Base-by-base conservation (phyloP, 2,888 invertebrate genomes). In the Volucella inflata region DNA sequence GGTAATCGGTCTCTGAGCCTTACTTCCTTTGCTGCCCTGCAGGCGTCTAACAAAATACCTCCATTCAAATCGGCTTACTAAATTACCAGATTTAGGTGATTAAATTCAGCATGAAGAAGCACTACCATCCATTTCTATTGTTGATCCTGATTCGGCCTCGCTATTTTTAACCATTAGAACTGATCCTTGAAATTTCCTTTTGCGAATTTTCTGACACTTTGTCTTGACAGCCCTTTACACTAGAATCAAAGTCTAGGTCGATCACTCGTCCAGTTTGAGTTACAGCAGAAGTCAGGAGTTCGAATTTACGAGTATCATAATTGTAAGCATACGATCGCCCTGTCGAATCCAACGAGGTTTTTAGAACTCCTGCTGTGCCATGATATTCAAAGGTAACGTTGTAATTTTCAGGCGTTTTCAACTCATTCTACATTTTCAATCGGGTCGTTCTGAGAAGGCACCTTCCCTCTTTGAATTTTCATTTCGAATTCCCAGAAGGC, bases 191-290 rank as follows among this genome's bases (percentile, higher is more conserved):
- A 98, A 96, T 94, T 1, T 97, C 97, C 89, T 96, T 96, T 68
- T 96, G 95, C 88, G 96, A 95, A 89, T 97, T 96, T 91, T 97
- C 96, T 8, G 95, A 95, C 0, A 97, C 95, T 89, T 95, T 95
- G 0, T 98, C 97, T 11, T 96, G 96, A 0, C 98, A 98, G 0
- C 98, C 98, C 92, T 97, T 97, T 12, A 97, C 93, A 89, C 97
- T 97, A n/a, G 98, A 93, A 92, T 98, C 98, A 90, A 98, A 98
- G 3, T 95, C 95, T 0, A 98, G 92, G 82, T 96, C 96, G 70
- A 98, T 97, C 16, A 98, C 96, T 92, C 98, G 96, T 8, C 98
- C 98, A n/a, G 98, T 98, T 0, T 98, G 98, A 8, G 98, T 98
- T 0, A 98, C 97, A 0, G 98, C 97, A 11, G 96, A 96, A 1